These are phyloP conservation scores for Malurus splendens DNA, from an alignment of 2,797 vertebrate species.

Conservation along the genomic window DNA sequence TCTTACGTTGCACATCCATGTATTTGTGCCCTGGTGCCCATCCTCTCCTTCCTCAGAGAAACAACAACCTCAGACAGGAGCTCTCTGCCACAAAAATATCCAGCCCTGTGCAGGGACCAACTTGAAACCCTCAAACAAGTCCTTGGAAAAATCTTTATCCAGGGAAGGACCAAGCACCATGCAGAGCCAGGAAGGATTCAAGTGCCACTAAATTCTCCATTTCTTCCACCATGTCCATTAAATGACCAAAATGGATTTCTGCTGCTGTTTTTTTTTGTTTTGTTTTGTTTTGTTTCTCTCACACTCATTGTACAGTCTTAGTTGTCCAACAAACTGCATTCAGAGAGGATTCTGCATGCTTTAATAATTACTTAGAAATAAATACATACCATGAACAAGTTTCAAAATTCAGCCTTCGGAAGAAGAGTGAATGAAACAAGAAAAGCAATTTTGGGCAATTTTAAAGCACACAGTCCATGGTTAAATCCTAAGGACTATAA, in stretches of 20 bases:
- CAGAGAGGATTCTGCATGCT: neutral
- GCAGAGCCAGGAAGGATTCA: neutral
- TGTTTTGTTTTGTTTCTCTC: no score
- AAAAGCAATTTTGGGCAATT: neutral
- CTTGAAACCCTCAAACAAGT: neutral
- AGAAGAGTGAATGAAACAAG: neutral
- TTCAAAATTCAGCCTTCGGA: neutral
- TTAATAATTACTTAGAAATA: neutral
- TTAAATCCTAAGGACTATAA: neutral
- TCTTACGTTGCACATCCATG: neutral
- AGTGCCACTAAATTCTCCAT: neutral
- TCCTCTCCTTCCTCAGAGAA: neutral
- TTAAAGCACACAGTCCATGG: neutral
- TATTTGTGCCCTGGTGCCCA: neutral
- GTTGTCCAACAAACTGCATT: neutral
- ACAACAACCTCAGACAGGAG: neutral
- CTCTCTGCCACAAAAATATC: neutral
- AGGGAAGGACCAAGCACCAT: rapidly evolving
- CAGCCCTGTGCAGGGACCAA: neutral
- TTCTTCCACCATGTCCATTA: neutral
- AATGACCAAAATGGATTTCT: neutral
- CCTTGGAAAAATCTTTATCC: neutral
- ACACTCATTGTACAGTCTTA: neutral
- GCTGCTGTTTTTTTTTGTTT: rapidly evolving
- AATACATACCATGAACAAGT: neutral